These are phyloP conservation scores for Calliphora vicina DNA, from an alignment of 1,140 invertebrate species.

Conservation along the genomic window DNA sequence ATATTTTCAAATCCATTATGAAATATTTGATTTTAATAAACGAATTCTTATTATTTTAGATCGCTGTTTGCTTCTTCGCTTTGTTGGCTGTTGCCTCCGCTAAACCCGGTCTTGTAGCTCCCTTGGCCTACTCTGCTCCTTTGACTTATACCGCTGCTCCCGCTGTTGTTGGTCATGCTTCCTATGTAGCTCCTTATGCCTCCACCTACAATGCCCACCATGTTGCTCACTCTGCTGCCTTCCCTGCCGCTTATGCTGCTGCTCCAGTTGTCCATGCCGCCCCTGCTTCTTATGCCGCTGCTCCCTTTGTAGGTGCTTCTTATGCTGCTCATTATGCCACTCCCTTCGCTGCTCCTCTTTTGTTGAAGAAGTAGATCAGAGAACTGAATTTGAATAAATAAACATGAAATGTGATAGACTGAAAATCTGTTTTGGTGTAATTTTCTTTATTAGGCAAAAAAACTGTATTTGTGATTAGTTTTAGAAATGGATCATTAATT, in stretches of 20 bases:
- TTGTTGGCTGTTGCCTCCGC: constrained; percentile 54
- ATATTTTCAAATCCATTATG: not conserved
- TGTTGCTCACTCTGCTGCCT: constrained; percentile 55
- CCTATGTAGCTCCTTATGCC: constrained; percentile 66
- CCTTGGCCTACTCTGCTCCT: constrained; percentile 34
- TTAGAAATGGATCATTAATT: too few relatives aligned
- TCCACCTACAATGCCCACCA: constrained; percentile 54
- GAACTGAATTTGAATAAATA: not conserved
- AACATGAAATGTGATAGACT: not conserved
- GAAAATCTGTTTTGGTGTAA: too few relatives aligned
- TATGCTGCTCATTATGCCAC: constrained; percentile 52
- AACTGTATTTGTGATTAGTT: too few relatives aligned
- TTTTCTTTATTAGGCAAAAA: too few relatives aligned
- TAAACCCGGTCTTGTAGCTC: constrained; percentile 53
- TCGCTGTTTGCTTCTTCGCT: constrained; percentile 58
- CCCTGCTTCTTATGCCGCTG: constrained; percentile 52
- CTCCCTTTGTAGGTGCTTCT: constrained; percentile 41
- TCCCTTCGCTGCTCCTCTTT: constrained; percentile 47
- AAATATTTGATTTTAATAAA: too few relatives aligned
- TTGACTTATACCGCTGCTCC: constrained; percentile 19
- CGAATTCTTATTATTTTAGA: constrained; percentile 36
- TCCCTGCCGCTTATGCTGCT: constrained; percentile 44
- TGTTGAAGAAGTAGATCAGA: not conserved
- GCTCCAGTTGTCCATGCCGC: not conserved
- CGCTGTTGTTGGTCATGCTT: constrained; percentile 56